Base-by-base conservation (phyloP, 2,888 invertebrate species). In the Calliopum simillimum region DNA sequence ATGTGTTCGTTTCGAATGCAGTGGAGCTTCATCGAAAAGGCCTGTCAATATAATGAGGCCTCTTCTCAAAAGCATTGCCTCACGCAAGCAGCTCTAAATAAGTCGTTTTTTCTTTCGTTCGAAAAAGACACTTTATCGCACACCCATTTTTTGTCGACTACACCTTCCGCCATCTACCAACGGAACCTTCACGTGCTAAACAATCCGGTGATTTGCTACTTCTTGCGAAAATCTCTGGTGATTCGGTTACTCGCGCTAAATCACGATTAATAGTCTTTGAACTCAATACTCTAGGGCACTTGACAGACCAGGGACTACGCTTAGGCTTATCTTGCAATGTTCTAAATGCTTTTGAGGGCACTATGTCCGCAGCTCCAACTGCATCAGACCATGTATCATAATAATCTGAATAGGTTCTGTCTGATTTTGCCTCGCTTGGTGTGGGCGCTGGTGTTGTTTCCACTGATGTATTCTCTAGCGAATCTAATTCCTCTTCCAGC, bases 241-340 rank as follows among this genome's bases (percentile, higher is more conserved):
- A 85, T 74, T 85, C 86, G 14, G 86, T 84, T n/a, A 88, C 85
- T 43, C 86, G 86, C 21, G 87, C 82, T 69, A 88, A 77, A 76
- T 88, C 88, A 68, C 87, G 84, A 76, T 88, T 87, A 44, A 90
- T 85, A 63, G 88, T 89, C 83, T 90, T 90, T 16, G 89, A 88
- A 77, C 90, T 90, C 72, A 89, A 85, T 55, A 91, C 89, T 68
- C 90, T 86, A 0, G 91, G 91, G 82, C 91, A 92, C 63, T 89
- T 88, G 1, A 89, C 90, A 25, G 88, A 87, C 77, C 89, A 86
- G 12, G 88, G 86, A 72, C 88, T 87, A 74, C 89, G 82, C 64
- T 82, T 73, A 1, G 81, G 83, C 55, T 68, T 51, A 59, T 89
- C 89, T 77, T 89, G 88, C 43, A 90, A 79, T 0, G 87, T 81